Percentiles rank a stretch among this genome's conserved stretches.
Conservation (phyloP, 2,113 vertebrate species). For the Otocyon megalotis region DNA sequence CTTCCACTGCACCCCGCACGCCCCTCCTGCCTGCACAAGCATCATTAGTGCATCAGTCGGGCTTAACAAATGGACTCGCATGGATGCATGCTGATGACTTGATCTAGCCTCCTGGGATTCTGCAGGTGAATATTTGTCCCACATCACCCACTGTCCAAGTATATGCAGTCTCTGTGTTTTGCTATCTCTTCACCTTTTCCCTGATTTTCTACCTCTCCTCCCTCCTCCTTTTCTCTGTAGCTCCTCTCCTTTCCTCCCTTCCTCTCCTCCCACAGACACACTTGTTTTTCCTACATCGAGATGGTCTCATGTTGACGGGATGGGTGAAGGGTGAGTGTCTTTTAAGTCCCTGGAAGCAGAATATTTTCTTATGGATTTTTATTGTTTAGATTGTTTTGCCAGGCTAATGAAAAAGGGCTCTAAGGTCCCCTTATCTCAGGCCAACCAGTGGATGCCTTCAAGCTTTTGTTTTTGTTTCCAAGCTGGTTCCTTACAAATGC, state of each 20-base stretch:
- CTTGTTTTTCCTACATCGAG: background rate
- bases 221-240: background rate
- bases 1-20: rapidly evolving
- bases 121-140: background rate
- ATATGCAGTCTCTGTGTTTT: background rate
- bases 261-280: slow-evolving; percentile 27
- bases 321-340: slow-evolving; percentile 30
- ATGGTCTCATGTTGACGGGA: slow-evolving; percentile 17
- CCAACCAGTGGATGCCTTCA: background rate
- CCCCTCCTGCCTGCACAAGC: background rate
- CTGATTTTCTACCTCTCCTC: background rate
- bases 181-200: background rate
- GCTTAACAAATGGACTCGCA: background rate
- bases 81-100: background rate
- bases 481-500: slow-evolving; percentile 76
- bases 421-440: slow-evolving; percentile 68
- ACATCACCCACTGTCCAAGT: background rate
- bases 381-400: slow-evolving; percentile 68
- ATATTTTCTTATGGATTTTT: slow-evolving; percentile 66
- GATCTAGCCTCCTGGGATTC: background rate
- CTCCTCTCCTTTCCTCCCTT: background rate
- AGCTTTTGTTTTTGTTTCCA: slow-evolving; percentile 64
- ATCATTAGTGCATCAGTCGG: background rate
- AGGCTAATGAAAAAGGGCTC: slow-evolving; percentile 52
- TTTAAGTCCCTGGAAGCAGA: slow-evolving; percentile 65